These are phyloP conservation scores for Eupristina koningsbergeri DNA, from an alignment of 1,140 invertebrate genomes.

Conservation along the genomic window DNA sequence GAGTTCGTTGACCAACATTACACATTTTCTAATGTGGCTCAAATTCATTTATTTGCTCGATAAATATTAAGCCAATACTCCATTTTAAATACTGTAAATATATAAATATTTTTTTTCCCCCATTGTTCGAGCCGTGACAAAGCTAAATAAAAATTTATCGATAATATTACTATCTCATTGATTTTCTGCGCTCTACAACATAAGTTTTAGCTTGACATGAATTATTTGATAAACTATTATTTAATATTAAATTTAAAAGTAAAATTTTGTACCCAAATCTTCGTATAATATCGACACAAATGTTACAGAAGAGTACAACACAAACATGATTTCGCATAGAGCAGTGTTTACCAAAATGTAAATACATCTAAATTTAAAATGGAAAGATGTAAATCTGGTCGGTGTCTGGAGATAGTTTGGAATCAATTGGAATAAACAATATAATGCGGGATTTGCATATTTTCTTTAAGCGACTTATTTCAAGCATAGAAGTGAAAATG, in stretches of 20 bases:
- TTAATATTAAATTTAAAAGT: not conserved
- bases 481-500: not conserved
- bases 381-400: not conserved
- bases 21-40: too few relatives aligned
- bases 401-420: not conserved
- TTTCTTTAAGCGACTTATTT: not conserved
- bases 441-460: not conserved
- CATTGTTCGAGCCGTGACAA: too few relatives aligned
- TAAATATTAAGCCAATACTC: too few relatives aligned
- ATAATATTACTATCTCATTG: not conserved
- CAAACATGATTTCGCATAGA: too few relatives aligned
- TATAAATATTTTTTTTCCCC: too few relatives aligned
- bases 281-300: too few relatives aligned
- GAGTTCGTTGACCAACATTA: too few relatives aligned
- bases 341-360: not conserved
- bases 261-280: too few relatives aligned
- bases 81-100: too few relatives aligned
- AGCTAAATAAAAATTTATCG: not conserved
- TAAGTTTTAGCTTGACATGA: not conserved
- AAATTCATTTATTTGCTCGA: too few relatives aligned
- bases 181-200: too few relatives aligned
- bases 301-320: too few relatives aligned
- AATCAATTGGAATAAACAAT: slow-evolving; percentile 5
- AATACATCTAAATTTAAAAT: slow-evolving; percentile 10
- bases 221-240: not conserved